These are phyloP conservation scores for Phrynocephalus forsythii DNA, from an alignment of 2,797 vertebrate species.

Conservation along the genomic window DNA sequence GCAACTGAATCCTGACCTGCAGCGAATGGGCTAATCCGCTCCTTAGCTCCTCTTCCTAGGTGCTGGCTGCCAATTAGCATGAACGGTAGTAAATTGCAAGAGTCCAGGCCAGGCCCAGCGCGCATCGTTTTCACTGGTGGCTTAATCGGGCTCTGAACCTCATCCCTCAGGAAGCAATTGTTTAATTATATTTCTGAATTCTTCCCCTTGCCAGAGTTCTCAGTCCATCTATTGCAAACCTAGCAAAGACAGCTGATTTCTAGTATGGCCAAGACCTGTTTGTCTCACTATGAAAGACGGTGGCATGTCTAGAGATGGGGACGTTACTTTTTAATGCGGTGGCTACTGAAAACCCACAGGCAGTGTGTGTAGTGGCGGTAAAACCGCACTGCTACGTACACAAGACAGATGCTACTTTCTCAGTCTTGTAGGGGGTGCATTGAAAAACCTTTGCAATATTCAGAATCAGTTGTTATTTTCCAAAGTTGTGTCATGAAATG, in stretches of 20 bases:
- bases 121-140: slow-evolving; percentile 3
- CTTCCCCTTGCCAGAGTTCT: too few relatives aligned
- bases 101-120: background rate
- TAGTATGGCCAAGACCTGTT: background rate
- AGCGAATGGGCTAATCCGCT: slow-evolving; percentile 11
- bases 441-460: too few relatives aligned
- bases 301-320: too few relatives aligned
- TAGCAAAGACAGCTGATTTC: background rate
- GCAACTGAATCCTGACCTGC: slow-evolving; percentile 16
- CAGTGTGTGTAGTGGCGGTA: too few relatives aligned
- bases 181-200: background rate
- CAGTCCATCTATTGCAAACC: background rate
- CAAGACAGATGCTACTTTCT: too few relatives aligned
- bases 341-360: too few relatives aligned
- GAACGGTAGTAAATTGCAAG: slow-evolving; percentile 12
- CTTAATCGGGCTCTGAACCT: slow-evolving; percentile 22
- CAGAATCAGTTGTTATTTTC: too few relatives aligned
- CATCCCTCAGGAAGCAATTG: background rate
- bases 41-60: background rate
- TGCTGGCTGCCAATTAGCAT: background rate
- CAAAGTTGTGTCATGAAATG: too few relatives aligned
- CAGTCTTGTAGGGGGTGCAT: too few relatives aligned
- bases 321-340: too few relatives aligned
- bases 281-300: background rate
- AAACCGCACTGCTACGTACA: too few relatives aligned